Evolutionary conservation across 2,888 invertebrate species (phyloP).

Genomic region (Molorchus minor): DNA sequence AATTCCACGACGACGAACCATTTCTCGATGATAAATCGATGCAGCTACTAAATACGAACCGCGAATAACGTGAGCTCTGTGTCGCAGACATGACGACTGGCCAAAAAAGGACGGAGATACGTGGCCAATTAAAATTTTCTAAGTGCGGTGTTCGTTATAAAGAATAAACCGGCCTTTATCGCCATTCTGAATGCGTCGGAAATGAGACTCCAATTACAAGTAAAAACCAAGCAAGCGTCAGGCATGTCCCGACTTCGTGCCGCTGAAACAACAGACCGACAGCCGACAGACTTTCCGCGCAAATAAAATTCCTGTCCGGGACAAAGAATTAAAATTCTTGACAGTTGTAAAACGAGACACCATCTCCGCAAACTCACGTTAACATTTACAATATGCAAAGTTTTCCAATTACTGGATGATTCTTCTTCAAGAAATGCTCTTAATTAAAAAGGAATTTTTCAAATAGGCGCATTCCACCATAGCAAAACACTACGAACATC

Average conservation of each 20-base stretch:
- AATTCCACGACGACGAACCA: conserved; percentile 57
- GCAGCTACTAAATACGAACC: conserved; percentile 47
- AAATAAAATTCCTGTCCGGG: conserved; percentile 59
- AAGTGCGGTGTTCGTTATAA: conserved; percentile 60
- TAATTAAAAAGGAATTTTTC: conserved; percentile 43
- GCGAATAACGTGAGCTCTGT: conserved; percentile 42
- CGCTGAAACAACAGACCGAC: conserved; percentile 58
- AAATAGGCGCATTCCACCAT: conserved; percentile 31
- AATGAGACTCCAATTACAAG: conserved; percentile 63
- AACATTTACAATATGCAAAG: conserved; percentile 45
- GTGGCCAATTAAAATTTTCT: conserved; percentile 64
- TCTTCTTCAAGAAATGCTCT: conserved; percentile 31
- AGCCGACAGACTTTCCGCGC: conserved; percentile 55
- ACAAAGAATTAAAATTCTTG: conserved; percentile 61
- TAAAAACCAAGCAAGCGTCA: conserved; percentile 60
- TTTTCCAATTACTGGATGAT: conserved; percentile 42
- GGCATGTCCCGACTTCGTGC: conserved; percentile 61
- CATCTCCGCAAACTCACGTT: conserved; percentile 31
- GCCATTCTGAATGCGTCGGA: conserved; percentile 63
- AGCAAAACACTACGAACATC: conserved; percentile 18
- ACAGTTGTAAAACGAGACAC: conserved; percentile 56
- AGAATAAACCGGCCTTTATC: conserved; percentile 61
- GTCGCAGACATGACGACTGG: conserved; percentile 39
- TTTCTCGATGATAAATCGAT: conserved; percentile 59
- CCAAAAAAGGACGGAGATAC: conserved; percentile 59